Evolutionary conservation across 2,113 vertebrate species (phyloP).

Genomic region (Prunella himalayana): DNA sequence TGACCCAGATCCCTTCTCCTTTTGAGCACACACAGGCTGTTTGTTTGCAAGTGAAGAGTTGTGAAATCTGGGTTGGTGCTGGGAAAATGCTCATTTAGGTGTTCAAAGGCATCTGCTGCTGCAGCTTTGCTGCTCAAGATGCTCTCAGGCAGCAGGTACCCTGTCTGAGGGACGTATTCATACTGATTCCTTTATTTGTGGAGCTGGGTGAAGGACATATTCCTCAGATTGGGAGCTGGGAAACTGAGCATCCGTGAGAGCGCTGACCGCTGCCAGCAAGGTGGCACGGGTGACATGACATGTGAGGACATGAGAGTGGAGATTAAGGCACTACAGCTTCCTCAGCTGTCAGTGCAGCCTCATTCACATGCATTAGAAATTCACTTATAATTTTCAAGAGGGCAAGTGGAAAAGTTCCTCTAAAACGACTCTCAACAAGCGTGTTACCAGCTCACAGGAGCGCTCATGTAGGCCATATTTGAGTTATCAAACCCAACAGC

Average conservation of each 20-base stretch:
- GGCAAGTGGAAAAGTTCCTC: neutral
- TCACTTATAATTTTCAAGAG: neutral
- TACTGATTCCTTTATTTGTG: neutral
- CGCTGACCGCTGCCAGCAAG: accelerated
- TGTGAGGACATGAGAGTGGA: neutral
- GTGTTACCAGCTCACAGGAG: neutral
- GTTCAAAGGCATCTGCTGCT: neutral
- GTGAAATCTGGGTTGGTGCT: neutral
- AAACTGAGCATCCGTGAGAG: neutral
- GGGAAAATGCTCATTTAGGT: neutral
- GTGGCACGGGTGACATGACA: accelerated
- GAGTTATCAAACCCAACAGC: conserved; percentile 32
- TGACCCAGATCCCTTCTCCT: neutral
- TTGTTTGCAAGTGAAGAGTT: neutral
- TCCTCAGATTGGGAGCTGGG: accelerated
- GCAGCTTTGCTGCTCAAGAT: neutral
- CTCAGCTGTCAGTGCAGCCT: neutral
- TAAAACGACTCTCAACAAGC: neutral
- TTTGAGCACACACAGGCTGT: neutral
- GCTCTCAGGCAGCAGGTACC: neutral
- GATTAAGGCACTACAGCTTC: neutral
- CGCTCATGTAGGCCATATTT: neutral
- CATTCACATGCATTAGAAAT: neutral
- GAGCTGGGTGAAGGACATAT: neutral
- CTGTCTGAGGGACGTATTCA: accelerated